Percentiles rank a stretch among this genome's conserved stretches.
phyloP scores from a whole-genome alignment of 1,140 invertebrate genomes.

The Camponotus pennsylvanicus region DNA sequence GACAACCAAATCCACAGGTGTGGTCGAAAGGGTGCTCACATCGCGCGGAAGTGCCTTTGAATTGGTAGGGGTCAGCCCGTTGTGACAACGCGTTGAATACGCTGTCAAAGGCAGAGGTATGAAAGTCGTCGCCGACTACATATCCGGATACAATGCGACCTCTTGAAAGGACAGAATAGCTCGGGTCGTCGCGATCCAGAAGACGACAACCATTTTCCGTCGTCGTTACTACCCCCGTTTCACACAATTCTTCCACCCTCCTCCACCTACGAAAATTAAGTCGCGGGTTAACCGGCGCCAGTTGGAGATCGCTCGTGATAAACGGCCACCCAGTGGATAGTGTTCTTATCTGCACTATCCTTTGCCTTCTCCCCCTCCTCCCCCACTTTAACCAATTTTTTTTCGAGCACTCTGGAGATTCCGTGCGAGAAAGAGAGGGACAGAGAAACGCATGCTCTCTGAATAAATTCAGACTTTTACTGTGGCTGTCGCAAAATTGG shows the following conservation, averaged over 20 bases:
- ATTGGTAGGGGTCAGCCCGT: slow-evolving; percentile 47
- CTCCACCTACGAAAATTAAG: slow-evolving; percentile 42
- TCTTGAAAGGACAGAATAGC: slow-evolving; percentile 25
- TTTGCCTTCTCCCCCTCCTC: not conserved
- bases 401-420: slow-evolving; percentile 3
- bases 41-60: slow-evolving; percentile 71
- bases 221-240: slow-evolving; percentile 16
- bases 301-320: slow-evolving; percentile 45
- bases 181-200: slow-evolving; percentile 37
- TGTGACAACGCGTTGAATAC: slow-evolving; percentile 50
- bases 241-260: slow-evolving; percentile 29
- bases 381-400: slow-evolving; percentile 36
- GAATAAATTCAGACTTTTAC: slow-evolving; percentile 46
- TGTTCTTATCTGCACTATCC: slow-evolving; percentile 37
- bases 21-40: slow-evolving; percentile 69
- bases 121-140: slow-evolving; percentile 25
- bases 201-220: slow-evolving; percentile 46
- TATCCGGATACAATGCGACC: slow-evolving; percentile 50
- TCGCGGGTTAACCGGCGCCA: slow-evolving; percentile 26
- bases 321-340: slow-evolving; percentile 33
- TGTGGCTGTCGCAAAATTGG: not conserved
- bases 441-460: not conserved
- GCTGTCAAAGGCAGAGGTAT: slow-evolving; percentile 22
- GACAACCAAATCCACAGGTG: slow-evolving; percentile 73
- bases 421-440: not conserved